These are phyloP conservation scores for Anolis sagrei DNA, from an alignment of 2,113 vertebrate genomes.

Conservation along the genomic window DNA sequence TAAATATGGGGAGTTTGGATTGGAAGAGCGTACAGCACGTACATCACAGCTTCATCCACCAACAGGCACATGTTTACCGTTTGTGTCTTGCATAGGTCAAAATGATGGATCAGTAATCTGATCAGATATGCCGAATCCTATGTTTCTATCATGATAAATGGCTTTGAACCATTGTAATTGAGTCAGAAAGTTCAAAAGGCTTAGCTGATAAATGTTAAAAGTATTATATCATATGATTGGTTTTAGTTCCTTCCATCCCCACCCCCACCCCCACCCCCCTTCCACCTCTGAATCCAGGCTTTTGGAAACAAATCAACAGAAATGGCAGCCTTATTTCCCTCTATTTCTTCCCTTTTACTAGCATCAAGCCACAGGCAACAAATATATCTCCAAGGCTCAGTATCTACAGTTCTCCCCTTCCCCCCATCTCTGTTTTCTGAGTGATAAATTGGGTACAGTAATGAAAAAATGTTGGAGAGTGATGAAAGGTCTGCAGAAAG, in stretches of 20 bases:
- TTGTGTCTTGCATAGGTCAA: not conserved
- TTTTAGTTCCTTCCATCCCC: not conserved
- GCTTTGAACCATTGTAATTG: not conserved
- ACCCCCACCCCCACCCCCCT: not conserved
- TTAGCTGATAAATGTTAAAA: not conserved
- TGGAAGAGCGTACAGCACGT: not conserved
- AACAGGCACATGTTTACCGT: not conserved
- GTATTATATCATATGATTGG: slow-evolving; percentile 11
- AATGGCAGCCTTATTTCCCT: slow-evolving; percentile 52
- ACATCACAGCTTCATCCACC: not conserved
- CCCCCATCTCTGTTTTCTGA: slow-evolving; percentile 55
- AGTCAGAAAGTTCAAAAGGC: not conserved
- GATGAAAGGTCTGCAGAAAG: slow-evolving; percentile 63
- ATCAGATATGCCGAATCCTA: rapidly evolving
- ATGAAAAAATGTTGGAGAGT: slow-evolving; percentile 57
- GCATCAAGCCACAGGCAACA: slow-evolving; percentile 41
- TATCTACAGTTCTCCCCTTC: slow-evolving; percentile 20
- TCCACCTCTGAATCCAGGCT: not conserved
- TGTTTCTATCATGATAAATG: not conserved
- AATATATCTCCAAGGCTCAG: slow-evolving; percentile 44
- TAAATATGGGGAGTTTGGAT: not conserved
- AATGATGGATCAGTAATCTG: rapidly evolving
- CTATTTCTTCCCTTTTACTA: slow-evolving; percentile 47
- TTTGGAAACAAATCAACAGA: slow-evolving; percentile 55
- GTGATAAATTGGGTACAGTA: slow-evolving; percentile 60